Conservation (phyloP, 2,113 vertebrate genomes). For the Grammomys dolichurus region DNA sequence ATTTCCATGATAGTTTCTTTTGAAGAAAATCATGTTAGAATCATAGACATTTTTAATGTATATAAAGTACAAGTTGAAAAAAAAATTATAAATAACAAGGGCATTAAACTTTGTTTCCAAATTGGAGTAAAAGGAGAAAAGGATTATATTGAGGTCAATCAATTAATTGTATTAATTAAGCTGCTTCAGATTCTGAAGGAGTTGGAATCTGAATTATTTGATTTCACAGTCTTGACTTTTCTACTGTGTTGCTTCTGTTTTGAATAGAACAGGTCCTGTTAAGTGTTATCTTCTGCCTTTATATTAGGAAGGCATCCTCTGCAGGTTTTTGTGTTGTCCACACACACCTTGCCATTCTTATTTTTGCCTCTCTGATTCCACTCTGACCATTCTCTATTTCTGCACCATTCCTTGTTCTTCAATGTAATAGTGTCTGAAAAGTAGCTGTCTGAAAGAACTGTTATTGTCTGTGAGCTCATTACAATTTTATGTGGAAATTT, state of each 20-base stretch:
- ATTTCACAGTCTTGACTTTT: constrained; percentile 54
- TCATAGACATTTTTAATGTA: constrained; percentile 59
- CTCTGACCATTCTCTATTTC: neutral
- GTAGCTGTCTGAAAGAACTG: neutral
- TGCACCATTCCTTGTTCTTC: neutral
- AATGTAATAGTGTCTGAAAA: neutral
- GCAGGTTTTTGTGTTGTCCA: neutral
- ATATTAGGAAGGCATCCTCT: neutral
- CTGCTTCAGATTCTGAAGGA: constrained; percentile 54
- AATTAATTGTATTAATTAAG: constrained; percentile 66
- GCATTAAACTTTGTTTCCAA: constrained; percentile 62
- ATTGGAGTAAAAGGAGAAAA: neutral
- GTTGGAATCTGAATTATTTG: constrained; percentile 46
- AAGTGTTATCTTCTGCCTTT: neutral
- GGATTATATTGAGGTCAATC: constrained; percentile 37
- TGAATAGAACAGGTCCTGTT: neutral
- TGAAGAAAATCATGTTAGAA: constrained; percentile 7
- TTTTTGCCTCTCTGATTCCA: neutral
- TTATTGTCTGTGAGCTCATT: neutral
- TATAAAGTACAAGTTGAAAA: constrained; percentile 42
- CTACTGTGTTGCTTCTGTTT: neutral
- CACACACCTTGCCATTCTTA: neutral
- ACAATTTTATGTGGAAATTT: neutral
- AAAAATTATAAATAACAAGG: constrained; percentile 45
- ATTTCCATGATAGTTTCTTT: neutral